Conservation (phyloP, 2,888 invertebrate species). For the Platycheirus albimanus region DNA sequence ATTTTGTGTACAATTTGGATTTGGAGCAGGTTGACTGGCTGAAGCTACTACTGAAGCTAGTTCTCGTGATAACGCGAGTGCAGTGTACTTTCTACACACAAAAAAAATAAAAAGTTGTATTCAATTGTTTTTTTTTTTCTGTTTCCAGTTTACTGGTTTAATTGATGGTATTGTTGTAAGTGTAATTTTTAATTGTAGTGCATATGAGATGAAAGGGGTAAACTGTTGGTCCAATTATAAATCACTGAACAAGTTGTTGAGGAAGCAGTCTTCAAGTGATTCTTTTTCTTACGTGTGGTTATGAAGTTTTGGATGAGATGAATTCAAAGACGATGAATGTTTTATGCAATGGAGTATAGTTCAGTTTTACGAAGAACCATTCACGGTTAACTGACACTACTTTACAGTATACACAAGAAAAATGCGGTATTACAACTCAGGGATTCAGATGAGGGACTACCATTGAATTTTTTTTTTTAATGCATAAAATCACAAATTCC, state of each 20-base stretch:
- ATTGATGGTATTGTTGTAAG: conserved; percentile 11
- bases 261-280: conserved; percentile 19
- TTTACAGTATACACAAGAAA: no score
- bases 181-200: conserved; percentile 47
- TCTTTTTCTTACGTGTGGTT: background rate
- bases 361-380: no score
- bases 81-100: conserved; percentile 58
- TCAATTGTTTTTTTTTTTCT: background rate
- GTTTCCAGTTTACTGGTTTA: background rate
- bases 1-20: conserved; percentile 38
- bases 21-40: conserved; percentile 45
- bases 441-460: no score
- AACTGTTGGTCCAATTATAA: conserved; percentile 49
- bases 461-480: no score
- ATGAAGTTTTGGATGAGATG: background rate
- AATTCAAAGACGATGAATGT: no score
- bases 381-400: no score
- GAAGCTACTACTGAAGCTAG: no score
- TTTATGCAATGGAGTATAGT: no score
- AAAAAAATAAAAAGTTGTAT: conserved; percentile 5
- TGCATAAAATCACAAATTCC: no score
- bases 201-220: conserved; percentile 43
- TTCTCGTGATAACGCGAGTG: conserved; percentile 5
- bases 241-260: conserved; percentile 42
- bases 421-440: no score